Evolutionary conservation across 2,113 vertebrate species (phyloP).

Genomic region (Parotia lawesii): DNA sequence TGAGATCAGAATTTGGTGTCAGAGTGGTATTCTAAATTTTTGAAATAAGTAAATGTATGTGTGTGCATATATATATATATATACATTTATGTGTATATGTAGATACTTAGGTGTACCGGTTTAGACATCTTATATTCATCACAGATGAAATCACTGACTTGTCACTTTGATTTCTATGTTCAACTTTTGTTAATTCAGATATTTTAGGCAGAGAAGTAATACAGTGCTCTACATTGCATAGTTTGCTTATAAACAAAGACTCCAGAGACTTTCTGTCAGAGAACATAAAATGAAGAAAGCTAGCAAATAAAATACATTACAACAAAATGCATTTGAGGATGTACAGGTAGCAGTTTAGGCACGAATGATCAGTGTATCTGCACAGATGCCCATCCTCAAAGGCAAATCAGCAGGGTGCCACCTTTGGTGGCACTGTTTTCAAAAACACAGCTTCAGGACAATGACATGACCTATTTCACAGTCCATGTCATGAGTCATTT

Average conservation of each 20-base stretch:
- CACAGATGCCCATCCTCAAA: not conserved
- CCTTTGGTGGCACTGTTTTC: not conserved
- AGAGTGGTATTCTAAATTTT: not conserved
- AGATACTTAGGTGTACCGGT: not conserved
- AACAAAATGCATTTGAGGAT: not conserved
- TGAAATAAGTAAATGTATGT: not conserved
- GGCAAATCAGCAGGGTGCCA: not conserved
- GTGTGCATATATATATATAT: not conserved
- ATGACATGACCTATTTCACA: not conserved
- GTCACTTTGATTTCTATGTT: not conserved
- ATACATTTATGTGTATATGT: not conserved
- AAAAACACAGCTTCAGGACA: not conserved
- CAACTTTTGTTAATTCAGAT: not conserved
- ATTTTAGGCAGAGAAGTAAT: not conserved
- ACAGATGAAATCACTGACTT: not conserved
- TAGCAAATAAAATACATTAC: not conserved
- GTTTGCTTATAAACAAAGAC: not conserved
- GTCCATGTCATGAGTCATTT: not conserved
- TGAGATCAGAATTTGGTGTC: not conserved
- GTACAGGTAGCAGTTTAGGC: not conserved
- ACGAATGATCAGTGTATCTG: not conserved
- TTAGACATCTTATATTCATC: not conserved
- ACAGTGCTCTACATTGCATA: not conserved
- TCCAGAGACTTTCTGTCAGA: not conserved
- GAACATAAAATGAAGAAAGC: not conserved